Evolutionary conservation across 2,797 vertebrate genomes (phyloP), one percentile per base, ranked within the genome.

Genomic region (Micropoecilia bifurca): DNA sequence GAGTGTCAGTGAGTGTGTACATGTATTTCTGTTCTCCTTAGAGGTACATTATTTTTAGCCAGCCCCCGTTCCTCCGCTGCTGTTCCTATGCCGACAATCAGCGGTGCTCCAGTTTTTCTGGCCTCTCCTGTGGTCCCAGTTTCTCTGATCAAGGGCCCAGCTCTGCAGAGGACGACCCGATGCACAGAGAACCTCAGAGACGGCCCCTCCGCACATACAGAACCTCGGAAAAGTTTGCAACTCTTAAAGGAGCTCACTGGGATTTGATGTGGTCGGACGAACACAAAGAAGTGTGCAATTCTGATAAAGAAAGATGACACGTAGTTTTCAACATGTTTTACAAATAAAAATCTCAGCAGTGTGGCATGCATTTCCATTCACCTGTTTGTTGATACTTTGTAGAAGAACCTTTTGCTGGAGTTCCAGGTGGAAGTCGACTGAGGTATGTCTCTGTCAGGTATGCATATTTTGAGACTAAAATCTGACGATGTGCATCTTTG

Each of bases 1-100:
- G 78, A 83, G 73, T 77, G 75, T 77, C 76, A 79, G 33, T 80
- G 68, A 75, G 39, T 79, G 79, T 88, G 85, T 83, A 66, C 91
- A 91, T 94, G 93, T 95, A 95, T 95, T 96, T 94, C 89, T 91
- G 93, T 91, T 93, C 94, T 96, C 96, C 96, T 96, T 92, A 75
- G 96, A 96, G 96, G 96, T 93, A 10, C 79, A 86, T 90, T 96
- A 96, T 96, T 96, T 96, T 96, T 96, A 96, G 95, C 91, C 82
- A 93, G 94, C 89, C 95, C 94, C 93, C 89, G 89, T 95, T 96
- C 90, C 88, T 90, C 84, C 8, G 14, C 81, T 91, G 81, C 86
- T 94, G 89, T 93, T 92, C 90, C 89, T 94, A 93, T 91, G 93
- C 91, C 74, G 74, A 95, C 94, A 94, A 93, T 94, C 95, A 95